Percentiles rank a stretch among this genome's conserved stretches.
These are phyloP conservation scores for Acanthococcus lagerstroemiae DNA, from an alignment of 2,888 invertebrate species.

Conservation along the genomic window DNA sequence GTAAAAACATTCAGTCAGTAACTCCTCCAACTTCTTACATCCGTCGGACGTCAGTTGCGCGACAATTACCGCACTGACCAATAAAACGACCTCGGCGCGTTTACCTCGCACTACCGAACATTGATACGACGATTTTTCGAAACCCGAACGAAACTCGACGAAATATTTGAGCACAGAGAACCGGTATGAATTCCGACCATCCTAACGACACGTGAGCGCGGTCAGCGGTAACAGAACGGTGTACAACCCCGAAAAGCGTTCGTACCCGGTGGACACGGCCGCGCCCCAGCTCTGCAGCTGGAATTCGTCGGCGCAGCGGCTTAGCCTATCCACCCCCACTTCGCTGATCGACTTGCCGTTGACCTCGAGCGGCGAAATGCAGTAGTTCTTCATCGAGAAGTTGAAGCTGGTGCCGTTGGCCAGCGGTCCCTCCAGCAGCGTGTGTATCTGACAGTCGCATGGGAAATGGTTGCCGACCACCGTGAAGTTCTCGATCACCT, in stretches of 20 bases:
- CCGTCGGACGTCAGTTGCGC: too few species aligned
- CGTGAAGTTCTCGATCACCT: conserved; percentile 60
- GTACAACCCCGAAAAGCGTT: background rate
- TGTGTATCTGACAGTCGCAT: conserved; percentile 74
- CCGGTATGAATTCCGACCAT: too few species aligned
- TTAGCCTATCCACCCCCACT: conserved; percentile 55
- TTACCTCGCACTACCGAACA: too few species aligned
- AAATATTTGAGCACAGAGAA: too few species aligned
- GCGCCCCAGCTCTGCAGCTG: background rate
- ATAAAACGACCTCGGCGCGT: too few species aligned
- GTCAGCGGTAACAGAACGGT: background rate
- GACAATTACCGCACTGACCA: too few species aligned
- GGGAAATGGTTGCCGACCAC: conserved; percentile 73
- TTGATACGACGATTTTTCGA: too few species aligned
- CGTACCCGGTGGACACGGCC: background rate
- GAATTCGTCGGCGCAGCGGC: conserved; percentile 51
- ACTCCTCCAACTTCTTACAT: too few species aligned
- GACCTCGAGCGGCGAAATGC: conserved; percentile 74
- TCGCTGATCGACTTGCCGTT: conserved; percentile 64
- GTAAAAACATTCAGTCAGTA: too few species aligned
- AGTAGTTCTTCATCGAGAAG: conserved; percentile 66
- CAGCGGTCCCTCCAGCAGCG: conserved; percentile 63
- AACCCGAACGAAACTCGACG: too few species aligned
- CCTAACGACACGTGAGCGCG: too few species aligned
- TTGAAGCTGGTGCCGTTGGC: conserved; percentile 47